Conservation (phyloP, 2,888 invertebrate genomes). For the Himalopsyche kuldschensis region DNA sequence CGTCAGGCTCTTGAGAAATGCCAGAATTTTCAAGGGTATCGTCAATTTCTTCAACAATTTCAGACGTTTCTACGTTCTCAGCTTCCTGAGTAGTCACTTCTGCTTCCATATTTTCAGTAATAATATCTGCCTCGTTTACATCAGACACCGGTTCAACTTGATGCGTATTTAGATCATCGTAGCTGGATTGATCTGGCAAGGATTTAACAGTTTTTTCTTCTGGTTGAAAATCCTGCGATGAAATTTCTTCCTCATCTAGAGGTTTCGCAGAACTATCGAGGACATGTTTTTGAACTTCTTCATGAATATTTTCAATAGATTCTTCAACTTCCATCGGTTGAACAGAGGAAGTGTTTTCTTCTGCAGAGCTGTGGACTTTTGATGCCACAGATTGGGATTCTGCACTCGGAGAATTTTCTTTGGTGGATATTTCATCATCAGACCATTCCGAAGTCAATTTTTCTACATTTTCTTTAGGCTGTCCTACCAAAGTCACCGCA, state of each 20-base stretch:
- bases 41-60: slow-evolving; percentile 21
- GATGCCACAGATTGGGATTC: not conserved
- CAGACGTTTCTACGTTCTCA: not conserved
- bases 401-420: slow-evolving; percentile 1
- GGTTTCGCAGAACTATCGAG: slow-evolving; percentile 33
- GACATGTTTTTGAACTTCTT: slow-evolving; percentile 53
- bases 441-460: slow-evolving; percentile 29
- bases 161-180: slow-evolving; percentile 22
- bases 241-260: not conserved
- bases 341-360: not conserved
- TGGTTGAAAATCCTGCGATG: not conserved
- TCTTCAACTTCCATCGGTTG: slow-evolving; percentile 46
- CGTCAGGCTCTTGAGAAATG: not conserved
- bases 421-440: slow-evolving; percentile 22
- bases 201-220: not conserved
- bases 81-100: not conserved
- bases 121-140: not conserved
- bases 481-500: not conserved
- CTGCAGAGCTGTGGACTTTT: not conserved
- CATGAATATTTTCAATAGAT: slow-evolving; percentile 56
- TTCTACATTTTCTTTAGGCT: slow-evolving; percentile 9
- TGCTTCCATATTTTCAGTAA: not conserved
- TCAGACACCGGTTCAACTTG: not conserved
- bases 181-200: not conserved
- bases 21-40: slow-evolving; percentile 33